phyloP scores from a whole-genome alignment of 2,797 vertebrate species.

The Artibeus lituratus region DNA sequence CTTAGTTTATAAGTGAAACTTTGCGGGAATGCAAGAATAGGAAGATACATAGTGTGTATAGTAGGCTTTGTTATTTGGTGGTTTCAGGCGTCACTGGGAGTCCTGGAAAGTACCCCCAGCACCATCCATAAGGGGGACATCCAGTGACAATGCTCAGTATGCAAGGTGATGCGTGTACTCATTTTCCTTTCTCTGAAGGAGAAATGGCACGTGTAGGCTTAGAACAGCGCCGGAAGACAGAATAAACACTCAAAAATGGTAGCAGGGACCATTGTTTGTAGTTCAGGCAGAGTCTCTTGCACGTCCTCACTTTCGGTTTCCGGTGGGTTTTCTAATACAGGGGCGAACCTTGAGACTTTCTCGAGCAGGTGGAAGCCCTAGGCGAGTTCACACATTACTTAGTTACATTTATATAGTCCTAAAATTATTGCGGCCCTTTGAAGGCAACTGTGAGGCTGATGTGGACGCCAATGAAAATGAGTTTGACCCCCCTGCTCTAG shows the following conservation, averaged over 20 bases:
- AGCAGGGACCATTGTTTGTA: neutral
- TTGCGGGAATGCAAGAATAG: neutral
- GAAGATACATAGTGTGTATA: fast-evolving
- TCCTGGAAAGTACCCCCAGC: neutral
- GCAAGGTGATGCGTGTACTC: neutral
- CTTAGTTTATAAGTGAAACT: neutral
- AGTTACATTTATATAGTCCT: no score
- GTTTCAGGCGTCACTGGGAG: neutral
- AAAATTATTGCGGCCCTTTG: no score
- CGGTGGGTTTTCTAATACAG: neutral
- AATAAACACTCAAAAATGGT: neutral
- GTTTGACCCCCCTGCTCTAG: no score
- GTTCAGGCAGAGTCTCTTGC: neutral
- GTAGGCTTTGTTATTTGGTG: neutral
- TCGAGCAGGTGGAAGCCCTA: neutral
- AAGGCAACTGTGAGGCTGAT: no score
- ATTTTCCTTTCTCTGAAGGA: neutral
- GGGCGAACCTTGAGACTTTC: neutral
- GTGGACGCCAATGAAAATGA: no score
- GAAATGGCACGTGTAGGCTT: neutral
- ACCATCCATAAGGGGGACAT: neutral
- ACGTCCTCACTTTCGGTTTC: neutral
- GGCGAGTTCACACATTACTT: fast-evolving
- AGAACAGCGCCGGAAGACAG: neutral
- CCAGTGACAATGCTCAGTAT: neutral